Evolutionary conservation across 2,113 vertebrate genomes (phyloP), one percentile per base, ranked within the genome.

Genomic region (Rutilus rutilus): DNA sequence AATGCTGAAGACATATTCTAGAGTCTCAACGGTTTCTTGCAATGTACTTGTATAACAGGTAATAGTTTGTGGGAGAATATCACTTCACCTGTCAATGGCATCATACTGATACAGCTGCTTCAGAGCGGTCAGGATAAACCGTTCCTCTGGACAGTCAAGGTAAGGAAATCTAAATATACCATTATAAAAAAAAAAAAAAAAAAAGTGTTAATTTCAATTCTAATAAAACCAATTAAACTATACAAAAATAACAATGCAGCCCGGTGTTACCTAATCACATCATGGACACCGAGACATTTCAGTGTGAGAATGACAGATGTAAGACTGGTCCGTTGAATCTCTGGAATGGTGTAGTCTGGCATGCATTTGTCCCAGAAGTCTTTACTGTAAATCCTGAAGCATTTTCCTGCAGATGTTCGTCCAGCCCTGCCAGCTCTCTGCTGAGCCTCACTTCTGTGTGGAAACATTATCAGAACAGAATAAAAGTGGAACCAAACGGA

Each of bases 301-400:
- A 99, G 93, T 76, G 97, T 98, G 86, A 99, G 96, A 86, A 99
- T 92, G 42, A 99, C 97, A 25, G 97, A 94, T 0, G 97, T 98
- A 90, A 99, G 94, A 75, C 97, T 99, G 62, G 94, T 97, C 90
- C 98, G 96, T 90, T 96, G 96, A 91, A 99, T 98, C 93, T 99
- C 98, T 0, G 98, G 98, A 74, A 99, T 92, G 0, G 96, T 98
- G 90, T 98, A 97, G 9, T 98, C 94, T 0, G 96, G 97, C 98
- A 99, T 99, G 87, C 96, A 97, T 19, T 94, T 96, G 80, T 97
- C 97, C 97, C 98, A 99, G 93, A 98, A 99, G 36, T 97, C 96
- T 81, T 92, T 92, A 90, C 89, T 97, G 89, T 97, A 99, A 17
- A 99, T 93, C 6, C 96, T 90, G 89, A 95, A 98, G 90, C 97